Evolutionary conservation across 1,140 invertebrate genomes (phyloP).

Genomic region (Archegozetes longisetosus): DNA sequence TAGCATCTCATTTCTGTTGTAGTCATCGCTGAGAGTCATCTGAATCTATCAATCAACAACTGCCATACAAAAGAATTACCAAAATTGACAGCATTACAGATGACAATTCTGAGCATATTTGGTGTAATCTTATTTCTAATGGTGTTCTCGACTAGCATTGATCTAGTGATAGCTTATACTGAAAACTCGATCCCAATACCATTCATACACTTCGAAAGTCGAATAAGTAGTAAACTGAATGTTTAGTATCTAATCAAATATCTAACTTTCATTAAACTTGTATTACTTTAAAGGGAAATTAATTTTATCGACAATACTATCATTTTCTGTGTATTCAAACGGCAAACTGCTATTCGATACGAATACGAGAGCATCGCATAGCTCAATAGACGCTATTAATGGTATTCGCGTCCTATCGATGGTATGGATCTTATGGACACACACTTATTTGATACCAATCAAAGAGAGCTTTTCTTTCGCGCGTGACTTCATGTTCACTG

Average conservation of each 20-base stretch:
- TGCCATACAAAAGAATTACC: neutral
- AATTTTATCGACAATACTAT: neutral
- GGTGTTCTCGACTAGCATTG: neutral
- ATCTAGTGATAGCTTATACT: neutral
- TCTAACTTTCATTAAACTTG: neutral
- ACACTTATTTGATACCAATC: constrained; percentile 40
- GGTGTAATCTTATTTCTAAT: neutral
- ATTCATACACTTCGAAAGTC: neutral
- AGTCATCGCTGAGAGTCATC: neutral
- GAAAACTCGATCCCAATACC: neutral
- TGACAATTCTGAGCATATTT: neutral
- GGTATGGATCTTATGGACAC: constrained; percentile 81
- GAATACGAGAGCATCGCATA: neutral
- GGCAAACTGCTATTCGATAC: neutral
- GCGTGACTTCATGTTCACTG: neutral
- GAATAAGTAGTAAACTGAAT: neutral
- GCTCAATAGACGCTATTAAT: constrained; percentile 35
- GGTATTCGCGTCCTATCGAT: constrained; percentile 67
- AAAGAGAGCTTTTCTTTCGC: constrained; percentile 11
- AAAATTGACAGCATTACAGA: neutral
- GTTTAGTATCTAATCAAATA: neutral
- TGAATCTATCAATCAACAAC: neutral
- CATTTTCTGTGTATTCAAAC: constrained; percentile 2
- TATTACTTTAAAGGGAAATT: neutral
- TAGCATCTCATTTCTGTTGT: neutral